Conservation (phyloP, 2,888 invertebrate species). For the Bimastos eiseni region DNA sequence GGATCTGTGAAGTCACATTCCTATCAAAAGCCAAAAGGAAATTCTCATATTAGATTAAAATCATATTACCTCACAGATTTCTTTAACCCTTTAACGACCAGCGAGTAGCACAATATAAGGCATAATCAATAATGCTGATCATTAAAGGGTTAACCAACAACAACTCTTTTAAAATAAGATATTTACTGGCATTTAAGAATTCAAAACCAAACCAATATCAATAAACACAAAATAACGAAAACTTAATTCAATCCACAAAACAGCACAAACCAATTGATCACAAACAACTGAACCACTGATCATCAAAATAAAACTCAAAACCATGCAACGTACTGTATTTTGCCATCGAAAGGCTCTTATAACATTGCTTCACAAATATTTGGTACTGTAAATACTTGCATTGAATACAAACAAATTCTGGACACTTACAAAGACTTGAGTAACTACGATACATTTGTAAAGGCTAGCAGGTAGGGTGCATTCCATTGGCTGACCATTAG, state of each 20-base stretch:
- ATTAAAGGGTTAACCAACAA: too few species aligned
- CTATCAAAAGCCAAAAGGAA: conserved; percentile 47
- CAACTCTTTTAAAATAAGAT: background rate
- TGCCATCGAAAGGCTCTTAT: background rate
- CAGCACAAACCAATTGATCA: background rate
- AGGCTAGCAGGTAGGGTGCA: too few species aligned
- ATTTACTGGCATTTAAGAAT: background rate
- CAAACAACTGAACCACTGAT: background rate
- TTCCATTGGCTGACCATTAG: too few species aligned
- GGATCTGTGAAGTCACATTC: conserved; percentile 86
- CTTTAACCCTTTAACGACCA: too few species aligned
- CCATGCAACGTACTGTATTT: background rate
- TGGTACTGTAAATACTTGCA: too few species aligned
- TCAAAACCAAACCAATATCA: too few species aligned
- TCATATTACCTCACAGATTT: background rate
- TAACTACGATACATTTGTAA: too few species aligned
- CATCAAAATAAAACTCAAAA: background rate
- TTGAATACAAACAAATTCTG: too few species aligned
- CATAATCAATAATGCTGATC: too few species aligned
- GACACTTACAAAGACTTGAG: too few species aligned
- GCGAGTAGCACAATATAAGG: too few species aligned
- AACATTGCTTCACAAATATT: background rate
- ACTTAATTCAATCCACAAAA: background rate
- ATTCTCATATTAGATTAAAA: conserved; percentile 24
- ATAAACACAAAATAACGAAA: background rate